Evolutionary conservation across 37 sponge, comb jelly and placozoan species (phyloP).

Genomic region (Haliclona indistincta): DNA sequence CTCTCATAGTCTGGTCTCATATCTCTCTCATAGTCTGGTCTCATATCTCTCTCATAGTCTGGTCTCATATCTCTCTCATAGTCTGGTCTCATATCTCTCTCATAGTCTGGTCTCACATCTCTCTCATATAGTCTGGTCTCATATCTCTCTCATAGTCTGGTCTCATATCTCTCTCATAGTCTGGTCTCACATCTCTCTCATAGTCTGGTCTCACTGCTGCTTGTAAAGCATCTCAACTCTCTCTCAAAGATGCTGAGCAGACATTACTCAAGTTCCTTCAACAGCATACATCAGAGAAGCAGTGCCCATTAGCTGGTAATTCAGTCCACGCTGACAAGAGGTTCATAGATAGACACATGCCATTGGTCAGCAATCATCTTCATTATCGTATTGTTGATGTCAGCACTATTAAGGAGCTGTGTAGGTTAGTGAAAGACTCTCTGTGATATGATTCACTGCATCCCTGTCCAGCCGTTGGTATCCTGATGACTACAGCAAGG

Average conservation of each 20-base stretch:
- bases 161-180: too few species aligned
- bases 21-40: too few species aligned
- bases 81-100: too few species aligned
- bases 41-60: too few species aligned
- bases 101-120: too few species aligned
- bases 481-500: background rate
- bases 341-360: conserved; percentile 90
- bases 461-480: background rate
- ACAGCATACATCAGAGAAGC: conserved; percentile 39
- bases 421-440: conserved; percentile 45
- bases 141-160: too few species aligned
- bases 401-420: conserved; percentile 83
- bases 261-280: conserved; percentile 62
- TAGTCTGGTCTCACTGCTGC: conserved; percentile 77
- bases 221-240: conserved; percentile 24
- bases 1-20: background rate
- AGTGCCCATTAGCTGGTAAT: conserved; percentile 92
- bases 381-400: conserved; percentile 94
- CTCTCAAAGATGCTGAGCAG: conserved; percentile 59
- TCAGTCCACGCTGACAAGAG: conserved; percentile 76
- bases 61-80: too few species aligned
- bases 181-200: too few species aligned
- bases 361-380: conserved; percentile 61
- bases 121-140: too few species aligned
- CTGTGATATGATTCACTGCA: background rate